phyloP scores from a whole-genome alignment of 2,797 vertebrate genomes.

The Chiroxiphia lanceolata region DNA sequence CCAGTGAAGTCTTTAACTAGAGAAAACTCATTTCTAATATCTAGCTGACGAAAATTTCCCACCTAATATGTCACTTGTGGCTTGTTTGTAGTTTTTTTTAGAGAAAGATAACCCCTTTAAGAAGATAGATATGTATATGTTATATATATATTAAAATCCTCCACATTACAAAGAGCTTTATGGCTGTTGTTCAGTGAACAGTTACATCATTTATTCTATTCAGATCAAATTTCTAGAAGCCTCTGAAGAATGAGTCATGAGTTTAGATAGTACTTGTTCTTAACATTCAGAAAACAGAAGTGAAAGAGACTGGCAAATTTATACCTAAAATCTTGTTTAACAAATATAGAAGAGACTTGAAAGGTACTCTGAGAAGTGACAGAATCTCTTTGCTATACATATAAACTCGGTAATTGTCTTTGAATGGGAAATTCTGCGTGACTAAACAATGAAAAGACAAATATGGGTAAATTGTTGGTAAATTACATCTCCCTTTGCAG shows the following conservation, averaged over 20 bases:
- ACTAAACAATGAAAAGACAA: conserved; percentile 33
- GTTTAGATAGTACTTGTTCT: neutral
- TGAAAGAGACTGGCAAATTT: neutral
- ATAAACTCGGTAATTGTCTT: conserved; percentile 20
- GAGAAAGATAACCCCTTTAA: neutral
- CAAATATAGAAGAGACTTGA: neutral
- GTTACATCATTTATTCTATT: neutral
- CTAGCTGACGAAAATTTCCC: neutral
- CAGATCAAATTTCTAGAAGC: neutral
- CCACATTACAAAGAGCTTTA: neutral
- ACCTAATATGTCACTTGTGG: neutral
- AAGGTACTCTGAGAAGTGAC: neutral
- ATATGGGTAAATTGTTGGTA: neutral
- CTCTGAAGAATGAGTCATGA: neutral
- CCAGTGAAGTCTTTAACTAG: neutral
- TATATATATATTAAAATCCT: neutral
- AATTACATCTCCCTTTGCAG: neutral
- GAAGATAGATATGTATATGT: neutral
- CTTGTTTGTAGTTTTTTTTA: neutral
- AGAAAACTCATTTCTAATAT: neutral
- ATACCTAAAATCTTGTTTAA: conserved; percentile 6
- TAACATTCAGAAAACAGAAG: neutral
- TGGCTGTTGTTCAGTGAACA: neutral
- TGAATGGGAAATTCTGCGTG: neutral
- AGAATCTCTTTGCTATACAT: neutral